Evolutionary conservation across 2,797 vertebrate species (phyloP).

Genomic region (Micromesistius poutassou): DNA sequence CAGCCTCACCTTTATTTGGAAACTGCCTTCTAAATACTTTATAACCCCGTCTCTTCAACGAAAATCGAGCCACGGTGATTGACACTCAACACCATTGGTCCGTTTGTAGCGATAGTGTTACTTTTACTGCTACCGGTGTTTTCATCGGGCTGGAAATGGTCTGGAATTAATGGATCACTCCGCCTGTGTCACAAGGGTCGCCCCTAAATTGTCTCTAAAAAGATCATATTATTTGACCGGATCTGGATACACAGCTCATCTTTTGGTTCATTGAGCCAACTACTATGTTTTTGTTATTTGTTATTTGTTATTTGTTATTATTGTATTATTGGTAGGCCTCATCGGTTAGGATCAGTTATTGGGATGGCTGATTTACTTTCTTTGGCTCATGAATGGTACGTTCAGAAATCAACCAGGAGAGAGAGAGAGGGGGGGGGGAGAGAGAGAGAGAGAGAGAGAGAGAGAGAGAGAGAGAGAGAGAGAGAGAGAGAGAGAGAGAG

Average conservation of each 20-base stretch:
- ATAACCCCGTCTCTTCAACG: slow-evolving; percentile 32
- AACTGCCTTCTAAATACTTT: slow-evolving; percentile 55
- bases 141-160: background rate
- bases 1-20: slow-evolving; percentile 71
- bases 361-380: too few species aligned
- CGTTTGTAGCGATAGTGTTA: slow-evolving; percentile 49
- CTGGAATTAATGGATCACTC: background rate
- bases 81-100: slow-evolving; percentile 30
- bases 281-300: background rate
- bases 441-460: background rate
- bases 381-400: background rate
- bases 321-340: background rate
- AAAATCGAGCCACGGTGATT: slow-evolving; percentile 1
- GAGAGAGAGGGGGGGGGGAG: too few species aligned
- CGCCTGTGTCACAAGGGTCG: background rate
- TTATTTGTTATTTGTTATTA: background rate
- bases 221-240: background rate
- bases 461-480: slow-evolving; percentile 18
- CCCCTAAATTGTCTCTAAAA: background rate
- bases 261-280: background rate
- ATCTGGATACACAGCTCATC: background rate
- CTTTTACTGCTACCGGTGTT: slow-evolving; percentile 63
- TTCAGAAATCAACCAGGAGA: background rate
- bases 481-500: slow-evolving; percentile 17
- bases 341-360: too few species aligned